Conservation (phyloP, 1,140 invertebrate species). For the Stratiolaelaps scimitus region DNA sequence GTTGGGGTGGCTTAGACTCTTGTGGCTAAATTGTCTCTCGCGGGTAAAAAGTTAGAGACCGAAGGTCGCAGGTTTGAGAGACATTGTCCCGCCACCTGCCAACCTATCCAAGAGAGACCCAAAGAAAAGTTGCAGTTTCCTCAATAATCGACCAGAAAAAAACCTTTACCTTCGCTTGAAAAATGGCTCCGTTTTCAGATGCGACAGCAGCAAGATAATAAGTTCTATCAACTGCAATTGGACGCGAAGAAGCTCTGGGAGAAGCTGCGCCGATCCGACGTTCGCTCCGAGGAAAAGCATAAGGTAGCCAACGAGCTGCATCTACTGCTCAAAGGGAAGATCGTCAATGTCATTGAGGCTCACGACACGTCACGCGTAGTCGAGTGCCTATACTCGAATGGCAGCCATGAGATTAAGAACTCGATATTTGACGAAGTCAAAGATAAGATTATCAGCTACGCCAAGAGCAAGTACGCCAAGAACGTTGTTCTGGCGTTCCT, state of each 20-base stretch:
- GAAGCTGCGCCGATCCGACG: constrained; percentile 4
- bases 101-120: too few relatives aligned
- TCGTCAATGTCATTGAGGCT: constrained; percentile 51
- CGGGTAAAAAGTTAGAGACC: too few relatives aligned
- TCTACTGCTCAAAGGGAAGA: constrained; percentile 33
- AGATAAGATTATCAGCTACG: constrained; percentile 53
- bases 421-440: constrained; percentile 60
- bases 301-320: background rate
- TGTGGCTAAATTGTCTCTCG: too few relatives aligned
- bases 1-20: too few relatives aligned
- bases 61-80: too few relatives aligned
- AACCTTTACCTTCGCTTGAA: too few relatives aligned
- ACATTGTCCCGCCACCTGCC: too few relatives aligned
- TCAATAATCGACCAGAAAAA: too few relatives aligned
- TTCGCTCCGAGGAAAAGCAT: constrained; percentile 3
- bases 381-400: constrained; percentile 69
- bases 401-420: constrained; percentile 52
- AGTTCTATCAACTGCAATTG: constrained; percentile 9
- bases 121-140: too few relatives aligned
- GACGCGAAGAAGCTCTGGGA: constrained; percentile 18
- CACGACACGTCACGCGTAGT: constrained; percentile 79
- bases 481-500: constrained; percentile 68
- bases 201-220: constrained; percentile 8
- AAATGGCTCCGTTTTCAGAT: background rate
- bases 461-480: constrained; percentile 72